Evolutionary conservation across 2,113 vertebrate species (phyloP).

Genomic region (Charina bottae): DNA sequence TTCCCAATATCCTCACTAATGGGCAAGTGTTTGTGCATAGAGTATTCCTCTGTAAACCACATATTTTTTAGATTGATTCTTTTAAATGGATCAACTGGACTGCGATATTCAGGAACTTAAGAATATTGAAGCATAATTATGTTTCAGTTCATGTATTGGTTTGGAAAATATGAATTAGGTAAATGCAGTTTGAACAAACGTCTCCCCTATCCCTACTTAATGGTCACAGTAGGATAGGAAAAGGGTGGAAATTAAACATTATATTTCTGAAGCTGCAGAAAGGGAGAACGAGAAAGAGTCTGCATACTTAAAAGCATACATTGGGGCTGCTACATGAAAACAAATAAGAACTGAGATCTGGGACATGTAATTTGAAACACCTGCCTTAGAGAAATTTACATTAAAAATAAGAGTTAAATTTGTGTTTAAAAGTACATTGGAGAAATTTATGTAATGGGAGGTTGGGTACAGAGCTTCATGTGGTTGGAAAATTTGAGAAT

Average conservation of each 20-base stretch:
- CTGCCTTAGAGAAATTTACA: not conserved
- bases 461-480: not conserved
- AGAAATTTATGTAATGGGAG: not conserved
- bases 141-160: not conserved
- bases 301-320: not conserved
- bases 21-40: too few relatives aligned
- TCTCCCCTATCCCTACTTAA: not conserved
- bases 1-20: too few relatives aligned
- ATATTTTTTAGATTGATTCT: not conserved
- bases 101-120: not conserved
- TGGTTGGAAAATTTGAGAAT: not conserved
- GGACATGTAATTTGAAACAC: not conserved
- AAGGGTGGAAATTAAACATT: not conserved
- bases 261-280: too few relatives aligned
- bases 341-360: not conserved
- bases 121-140: not conserved
- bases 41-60: not conserved
- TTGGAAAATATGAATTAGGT: not conserved
- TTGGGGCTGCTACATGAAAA: not conserved
- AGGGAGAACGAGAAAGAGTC: not conserved
- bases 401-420: not conserved
- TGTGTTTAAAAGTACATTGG: not conserved
- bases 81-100: not conserved
- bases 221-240: fast-evolving
- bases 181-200: not conserved